Conservation (phyloP, 2,888 invertebrate genomes). For the Carterocephalus palaemon region DNA sequence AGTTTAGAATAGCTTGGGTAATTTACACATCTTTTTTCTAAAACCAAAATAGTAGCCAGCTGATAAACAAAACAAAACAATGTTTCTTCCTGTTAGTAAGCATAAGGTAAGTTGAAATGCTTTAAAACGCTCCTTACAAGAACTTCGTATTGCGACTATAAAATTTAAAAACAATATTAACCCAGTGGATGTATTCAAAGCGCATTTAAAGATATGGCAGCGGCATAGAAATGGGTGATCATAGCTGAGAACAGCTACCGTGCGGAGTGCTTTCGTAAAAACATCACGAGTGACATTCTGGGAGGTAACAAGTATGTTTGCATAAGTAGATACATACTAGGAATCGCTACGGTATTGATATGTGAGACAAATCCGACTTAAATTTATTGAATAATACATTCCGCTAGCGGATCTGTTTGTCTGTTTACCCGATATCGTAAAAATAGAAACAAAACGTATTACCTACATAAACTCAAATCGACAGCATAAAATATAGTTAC, state of each 20-base stretch:
- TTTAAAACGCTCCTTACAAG: conserved; percentile 31
- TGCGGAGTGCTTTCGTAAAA: conserved; percentile 49
- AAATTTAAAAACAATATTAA: conserved; percentile 44
- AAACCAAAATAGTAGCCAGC: conserved; percentile 1
- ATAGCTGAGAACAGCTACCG: conserved; percentile 58
- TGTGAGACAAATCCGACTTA: conserved; percentile 21
- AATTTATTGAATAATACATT: conserved; percentile 23
- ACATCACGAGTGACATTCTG: conserved; percentile 59
- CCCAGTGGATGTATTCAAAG: conserved; percentile 53
- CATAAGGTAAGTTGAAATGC: conserved; percentile 26
- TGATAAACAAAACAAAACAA: neutral
- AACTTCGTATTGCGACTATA: conserved; percentile 33
- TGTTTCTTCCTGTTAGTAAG: conserved; percentile 25
- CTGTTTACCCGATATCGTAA: conserved; percentile 12
- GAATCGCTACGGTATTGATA: conserved; percentile 30
- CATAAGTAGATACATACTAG: conserved; percentile 26
- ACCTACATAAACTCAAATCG: too few relatives aligned
- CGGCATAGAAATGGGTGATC: conserved; percentile 64
- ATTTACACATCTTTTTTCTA: too few relatives aligned
- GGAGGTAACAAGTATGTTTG: conserved; percentile 44
- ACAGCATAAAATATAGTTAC: too few relatives aligned
- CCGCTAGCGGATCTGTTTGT: conserved; percentile 16
- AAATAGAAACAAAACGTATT: conserved; percentile 10
- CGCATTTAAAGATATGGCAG: conserved; percentile 49
- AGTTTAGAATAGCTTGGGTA: too few relatives aligned